Evolutionary conservation across 2,797 vertebrate genomes (phyloP), one percentile per base, ranked within the genome.

Genomic region (Taenioides sp.): DNA sequence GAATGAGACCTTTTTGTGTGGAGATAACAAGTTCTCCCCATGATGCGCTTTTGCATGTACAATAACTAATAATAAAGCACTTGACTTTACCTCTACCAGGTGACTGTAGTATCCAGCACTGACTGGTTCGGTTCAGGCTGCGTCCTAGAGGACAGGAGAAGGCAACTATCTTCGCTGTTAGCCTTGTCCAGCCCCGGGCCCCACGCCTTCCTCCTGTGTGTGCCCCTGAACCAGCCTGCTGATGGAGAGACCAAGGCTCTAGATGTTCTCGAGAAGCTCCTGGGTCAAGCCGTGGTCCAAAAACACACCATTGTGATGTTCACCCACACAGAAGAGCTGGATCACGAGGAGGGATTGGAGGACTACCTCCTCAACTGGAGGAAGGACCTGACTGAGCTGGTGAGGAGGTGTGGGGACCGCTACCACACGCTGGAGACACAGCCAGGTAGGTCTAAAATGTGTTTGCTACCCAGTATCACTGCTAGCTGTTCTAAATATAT

Each of bases 171-270:
- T 0, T 87, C 88, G 66, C 89, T 93, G 0, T 62, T 92, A 0
- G 65, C 89, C 63, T 78, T 89, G 0, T 91, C 92, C 9, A 81
- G 86, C 75, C 94, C 93, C 0, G 93, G 93, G 12, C 92, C 93
- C 0, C 93, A 94, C 0, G 90, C 85, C 50, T 93, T 95, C 78
- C 84, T 95, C 71, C 85, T 95, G 61, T 94, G 91, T 5, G 82
- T 93, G 47, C 84, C 94, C 0, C 57, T 91, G 67, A 86, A 92
- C 81, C 87, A 76, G 70, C 84, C 87, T 0, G 65, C 79, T 0
- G 86, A 90, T 0, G 78, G 61, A 5, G 92, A 92, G 72, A 72
- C 83, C 55, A 80, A 81, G 50, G 90, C 89, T 0, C 74, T 94
- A 70, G 88, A 80, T 1, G 85, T 71, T 40, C 81, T 93, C 61